These are phyloP conservation scores for Drosophila anomalata DNA, from an alignment of 2,888 invertebrate genomes.

Conservation along the genomic window DNA sequence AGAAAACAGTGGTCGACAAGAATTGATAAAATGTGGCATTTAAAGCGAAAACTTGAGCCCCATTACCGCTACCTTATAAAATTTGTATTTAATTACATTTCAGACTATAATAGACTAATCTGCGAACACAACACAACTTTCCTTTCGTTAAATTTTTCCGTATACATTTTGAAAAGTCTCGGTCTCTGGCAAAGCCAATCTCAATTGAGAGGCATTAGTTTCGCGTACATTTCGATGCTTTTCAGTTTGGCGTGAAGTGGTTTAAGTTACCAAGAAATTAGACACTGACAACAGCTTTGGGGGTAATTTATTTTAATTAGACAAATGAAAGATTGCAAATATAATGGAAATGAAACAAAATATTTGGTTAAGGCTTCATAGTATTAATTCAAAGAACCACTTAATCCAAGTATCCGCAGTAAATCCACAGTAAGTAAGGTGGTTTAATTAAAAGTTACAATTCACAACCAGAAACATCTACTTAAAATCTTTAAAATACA, in stretches of 20 bases:
- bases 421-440: neutral
- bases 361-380: neutral
- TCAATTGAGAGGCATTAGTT: conserved; percentile 38
- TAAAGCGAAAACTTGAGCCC: neutral
- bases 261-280: conserved; percentile 48
- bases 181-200: neutral
- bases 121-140: neutral
- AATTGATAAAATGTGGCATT: conserved; percentile 14
- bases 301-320: neutral
- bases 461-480: neutral
- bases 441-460: neutral
- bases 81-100: neutral
- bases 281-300: conserved; percentile 18
- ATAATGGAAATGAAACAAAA: neutral
- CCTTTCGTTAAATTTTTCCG: neutral
- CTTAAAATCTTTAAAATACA: neutral
- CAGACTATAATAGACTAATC: neutral
- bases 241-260: conserved; percentile 35
- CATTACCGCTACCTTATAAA: neutral
- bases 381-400: too few species aligned
- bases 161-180: conserved; percentile 35
- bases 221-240: neutral
- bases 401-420: too few species aligned
- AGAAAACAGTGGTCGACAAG: conserved; percentile 28
- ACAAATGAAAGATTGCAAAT: neutral